These are phyloP conservation scores for Drosophila insularis DNA, from an alignment of 1,140 invertebrate species.

Conservation along the genomic window DNA sequence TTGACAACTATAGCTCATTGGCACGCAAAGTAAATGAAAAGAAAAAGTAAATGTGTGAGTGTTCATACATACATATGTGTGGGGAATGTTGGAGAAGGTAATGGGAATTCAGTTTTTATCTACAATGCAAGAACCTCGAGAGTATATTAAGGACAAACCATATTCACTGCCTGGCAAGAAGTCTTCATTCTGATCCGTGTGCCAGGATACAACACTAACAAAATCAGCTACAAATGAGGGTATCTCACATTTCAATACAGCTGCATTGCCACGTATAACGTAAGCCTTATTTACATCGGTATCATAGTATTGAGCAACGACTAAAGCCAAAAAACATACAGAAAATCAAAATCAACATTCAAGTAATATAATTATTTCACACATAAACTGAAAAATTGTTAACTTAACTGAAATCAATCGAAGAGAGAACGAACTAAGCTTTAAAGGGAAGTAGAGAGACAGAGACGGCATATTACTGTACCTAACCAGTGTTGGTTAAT, in stretches of 20 bases:
- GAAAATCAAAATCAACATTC: constrained; percentile 16
- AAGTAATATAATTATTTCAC: constrained; percentile 5
- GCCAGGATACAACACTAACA: constrained; percentile 93
- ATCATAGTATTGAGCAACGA: constrained; percentile 94
- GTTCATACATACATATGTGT: no score
- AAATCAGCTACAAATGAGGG: constrained; percentile 96
- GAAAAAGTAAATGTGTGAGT: constrained; percentile 22
- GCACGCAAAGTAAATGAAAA: constrained; percentile 59
- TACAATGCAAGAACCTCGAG: constrained; percentile 27
- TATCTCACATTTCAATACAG: constrained; percentile 96
- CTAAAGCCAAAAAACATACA: constrained; percentile 83
- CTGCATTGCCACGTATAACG: constrained; percentile 95
- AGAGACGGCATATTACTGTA: not conserved
- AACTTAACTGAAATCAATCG: constrained; percentile 22
- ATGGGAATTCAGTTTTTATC: constrained; percentile 22
- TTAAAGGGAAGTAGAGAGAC: constrained; percentile 9
- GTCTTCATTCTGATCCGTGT: constrained; percentile 90
- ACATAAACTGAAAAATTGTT: constrained; percentile 17
- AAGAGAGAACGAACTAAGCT: constrained; percentile 22
- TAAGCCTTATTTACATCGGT: constrained; percentile 96
- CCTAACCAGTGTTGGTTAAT: constrained; percentile 71
- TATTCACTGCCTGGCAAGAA: constrained; percentile 85
- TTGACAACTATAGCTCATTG: constrained; percentile 55
- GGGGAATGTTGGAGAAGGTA: constrained; percentile 12
- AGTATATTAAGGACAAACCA: constrained; percentile 83